Evolutionary conservation across 2,888 invertebrate species (phyloP).

Genomic region (Heterodera filipjevi): DNA sequence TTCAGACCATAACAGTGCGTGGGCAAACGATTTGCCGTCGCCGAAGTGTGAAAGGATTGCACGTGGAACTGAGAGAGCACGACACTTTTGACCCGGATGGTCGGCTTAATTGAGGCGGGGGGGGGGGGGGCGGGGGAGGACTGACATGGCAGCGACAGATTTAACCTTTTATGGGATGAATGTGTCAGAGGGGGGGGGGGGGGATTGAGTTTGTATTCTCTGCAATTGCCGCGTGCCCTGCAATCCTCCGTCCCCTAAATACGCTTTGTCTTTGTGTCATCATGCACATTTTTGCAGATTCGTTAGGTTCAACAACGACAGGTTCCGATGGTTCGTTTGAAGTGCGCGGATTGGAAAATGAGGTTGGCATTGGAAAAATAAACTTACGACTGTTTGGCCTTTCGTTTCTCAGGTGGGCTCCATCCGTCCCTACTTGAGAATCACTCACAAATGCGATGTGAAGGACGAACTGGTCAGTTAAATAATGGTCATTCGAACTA

Average conservation of each 20-base stretch:
- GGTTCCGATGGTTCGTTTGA: constrained; percentile 24
- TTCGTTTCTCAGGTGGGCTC: constrained; percentile 26
- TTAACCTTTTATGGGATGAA: too few relatives aligned
- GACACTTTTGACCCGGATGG: constrained; percentile 49
- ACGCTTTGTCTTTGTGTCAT: too few relatives aligned
- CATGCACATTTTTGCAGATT: not conserved
- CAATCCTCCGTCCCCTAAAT: too few relatives aligned
- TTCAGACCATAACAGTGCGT: not conserved
- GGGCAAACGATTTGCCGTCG: constrained; percentile 45
- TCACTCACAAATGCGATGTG: constrained; percentile 42
- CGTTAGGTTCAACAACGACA: constrained; percentile 12
- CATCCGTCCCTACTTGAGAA: constrained; percentile 44
- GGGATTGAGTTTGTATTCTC: not conserved
- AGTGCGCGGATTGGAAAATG: constrained; percentile 25
- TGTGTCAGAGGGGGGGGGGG: not conserved
- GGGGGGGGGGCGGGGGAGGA: constrained; percentile 24
- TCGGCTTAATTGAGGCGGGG: constrained; percentile 31
- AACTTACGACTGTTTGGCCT: not conserved
- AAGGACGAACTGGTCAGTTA: constrained; percentile 15
- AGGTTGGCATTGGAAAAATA: not conserved
- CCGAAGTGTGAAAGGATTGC: constrained; percentile 38
- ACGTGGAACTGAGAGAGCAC: constrained; percentile 46
- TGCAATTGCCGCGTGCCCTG: too few relatives aligned
- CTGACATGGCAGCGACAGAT: too few relatives aligned
- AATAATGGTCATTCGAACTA: not conserved